Evolutionary conservation across 2,797 vertebrate species (phyloP).

Genomic region (Arctocebus calabarensis): DNA sequence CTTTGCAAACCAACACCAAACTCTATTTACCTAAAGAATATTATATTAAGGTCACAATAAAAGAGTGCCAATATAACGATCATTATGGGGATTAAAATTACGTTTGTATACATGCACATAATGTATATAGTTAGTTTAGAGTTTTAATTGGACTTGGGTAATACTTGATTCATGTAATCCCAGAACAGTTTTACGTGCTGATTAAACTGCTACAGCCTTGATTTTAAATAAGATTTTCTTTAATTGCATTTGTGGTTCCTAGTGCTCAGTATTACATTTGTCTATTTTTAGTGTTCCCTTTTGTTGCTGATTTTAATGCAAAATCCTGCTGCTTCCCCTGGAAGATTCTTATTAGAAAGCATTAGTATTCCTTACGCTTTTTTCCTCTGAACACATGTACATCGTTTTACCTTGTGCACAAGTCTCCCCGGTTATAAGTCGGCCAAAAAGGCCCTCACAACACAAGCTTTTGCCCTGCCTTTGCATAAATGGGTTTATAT

Average conservation of each 20-base stretch:
- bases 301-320: constrained; percentile 40
- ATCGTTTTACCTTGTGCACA: background rate
- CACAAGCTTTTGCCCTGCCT: background rate
- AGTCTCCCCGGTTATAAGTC: background rate
- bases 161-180: constrained; percentile 6
- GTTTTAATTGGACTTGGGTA: background rate
- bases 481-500: background rate
- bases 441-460: background rate
- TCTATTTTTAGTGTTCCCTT: constrained; percentile 48
- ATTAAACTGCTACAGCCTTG: constrained; percentile 53
- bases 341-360: constrained; percentile 1
- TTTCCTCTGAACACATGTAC: background rate
- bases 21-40: background rate
- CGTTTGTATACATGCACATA: background rate
- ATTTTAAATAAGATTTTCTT: constrained; percentile 68
- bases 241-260: constrained; percentile 58
- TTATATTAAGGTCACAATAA: constrained; percentile 44
- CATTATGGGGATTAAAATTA: background rate
- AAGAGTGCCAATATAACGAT: background rate
- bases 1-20: background rate
- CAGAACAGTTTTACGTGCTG: constrained; percentile 16
- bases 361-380: background rate
- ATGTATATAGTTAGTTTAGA: background rate
- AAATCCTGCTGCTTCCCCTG: constrained; percentile 1
- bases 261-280: background rate